Percentiles rank a stretch among this genome's conserved stretches.
Conservation (phyloP, 2,113 vertebrate genomes). For the Clarias magur region DNA sequence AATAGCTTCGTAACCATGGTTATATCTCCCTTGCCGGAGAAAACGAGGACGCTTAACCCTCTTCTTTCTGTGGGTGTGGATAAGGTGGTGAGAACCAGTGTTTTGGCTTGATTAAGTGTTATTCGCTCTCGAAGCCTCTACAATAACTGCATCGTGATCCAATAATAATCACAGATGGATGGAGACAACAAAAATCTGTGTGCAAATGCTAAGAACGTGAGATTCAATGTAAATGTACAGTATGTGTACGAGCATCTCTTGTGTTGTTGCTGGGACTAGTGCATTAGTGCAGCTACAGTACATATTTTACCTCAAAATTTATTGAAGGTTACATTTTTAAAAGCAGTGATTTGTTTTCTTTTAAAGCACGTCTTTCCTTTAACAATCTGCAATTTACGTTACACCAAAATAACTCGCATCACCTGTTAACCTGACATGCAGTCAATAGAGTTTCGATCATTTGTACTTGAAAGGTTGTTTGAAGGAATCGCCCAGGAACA, state of each 20-base stretch:
- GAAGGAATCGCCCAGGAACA: not conserved
- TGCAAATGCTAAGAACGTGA: not conserved
- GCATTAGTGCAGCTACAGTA: conserved; percentile 8
- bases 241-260: conserved; percentile 15
- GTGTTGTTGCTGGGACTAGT: conserved; percentile 11
- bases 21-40: conserved; percentile 62
- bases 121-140: conserved; percentile 30
- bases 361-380: not conserved
- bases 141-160: conserved; percentile 44
- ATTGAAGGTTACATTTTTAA: not conserved
- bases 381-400: conserved; percentile 11
- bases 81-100: conserved; percentile 32
- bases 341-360: not conserved
- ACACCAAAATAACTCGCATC: not conserved
- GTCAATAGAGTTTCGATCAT: not conserved
- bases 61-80: conserved; percentile 42
- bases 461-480: not conserved
- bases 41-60: conserved; percentile 67
- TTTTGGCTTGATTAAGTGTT: conserved; percentile 17
- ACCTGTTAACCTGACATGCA: not conserved
- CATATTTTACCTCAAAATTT: conserved; percentile 39
- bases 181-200: conserved; percentile 6
- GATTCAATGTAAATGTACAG: conserved; percentile 34
- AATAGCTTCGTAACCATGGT: conserved; percentile 70
- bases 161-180: conserved; percentile 7